Percentiles rank a stretch among this genome's conserved stretches.
These are phyloP conservation scores for Ischnura elegans DNA, from an alignment of 2,888 invertebrate genomes.

Conservation along the genomic window DNA sequence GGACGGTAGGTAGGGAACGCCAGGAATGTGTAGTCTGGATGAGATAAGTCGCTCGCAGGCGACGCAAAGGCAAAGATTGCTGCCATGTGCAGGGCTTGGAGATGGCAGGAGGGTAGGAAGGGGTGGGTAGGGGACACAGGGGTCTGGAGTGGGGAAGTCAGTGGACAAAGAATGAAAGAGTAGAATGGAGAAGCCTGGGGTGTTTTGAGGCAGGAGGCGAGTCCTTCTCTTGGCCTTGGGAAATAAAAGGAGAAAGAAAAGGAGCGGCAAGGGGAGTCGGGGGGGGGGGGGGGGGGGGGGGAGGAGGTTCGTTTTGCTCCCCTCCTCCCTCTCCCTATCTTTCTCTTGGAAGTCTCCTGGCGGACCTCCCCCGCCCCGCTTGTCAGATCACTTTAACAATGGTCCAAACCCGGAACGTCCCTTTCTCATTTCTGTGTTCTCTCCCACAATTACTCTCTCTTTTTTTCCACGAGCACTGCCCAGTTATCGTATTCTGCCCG, in stretches of 20 bases:
- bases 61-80: neutral
- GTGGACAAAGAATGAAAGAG: neutral
- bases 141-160: too few species aligned
- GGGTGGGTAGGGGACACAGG: neutral
- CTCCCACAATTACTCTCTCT: neutral
- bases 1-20: neutral
- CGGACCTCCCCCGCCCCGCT: neutral
- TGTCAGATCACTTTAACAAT: conserved; percentile 38
- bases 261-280: too few species aligned
- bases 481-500: neutral
- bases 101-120: too few species aligned
- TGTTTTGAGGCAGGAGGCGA: too few species aligned
- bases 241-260: neutral
- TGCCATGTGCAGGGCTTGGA: too few species aligned
- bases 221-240: neutral
- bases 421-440: conserved; percentile 5
- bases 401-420: conserved; percentile 17
- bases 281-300: too few species aligned
- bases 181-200: neutral
- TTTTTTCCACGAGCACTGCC: neutral
- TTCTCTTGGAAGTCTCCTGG: neutral
- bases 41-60: neutral
- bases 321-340: too few species aligned
- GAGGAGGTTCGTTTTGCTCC: neutral
- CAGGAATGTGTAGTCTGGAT: neutral